These are phyloP conservation scores for Percopsis transmontana DNA, from an alignment of 2,113 vertebrate species.

Conservation along the genomic window DNA sequence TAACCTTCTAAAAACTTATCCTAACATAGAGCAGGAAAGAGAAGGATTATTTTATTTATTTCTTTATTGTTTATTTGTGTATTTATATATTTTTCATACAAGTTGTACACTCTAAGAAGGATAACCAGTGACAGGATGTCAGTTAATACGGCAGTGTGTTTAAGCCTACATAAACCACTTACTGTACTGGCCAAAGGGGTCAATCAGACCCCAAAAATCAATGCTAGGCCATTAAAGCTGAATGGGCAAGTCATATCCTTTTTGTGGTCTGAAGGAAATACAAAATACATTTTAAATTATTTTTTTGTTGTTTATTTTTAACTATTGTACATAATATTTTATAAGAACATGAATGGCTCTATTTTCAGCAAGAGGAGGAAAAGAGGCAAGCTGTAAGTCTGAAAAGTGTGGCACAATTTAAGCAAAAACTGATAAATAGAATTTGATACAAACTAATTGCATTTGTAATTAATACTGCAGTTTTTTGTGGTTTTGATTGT, in stretches of 20 bases:
- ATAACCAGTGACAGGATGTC: slow-evolving; percentile 16
- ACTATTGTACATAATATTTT: not conserved
- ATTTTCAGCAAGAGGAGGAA: slow-evolving; percentile 91
- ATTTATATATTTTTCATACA: not conserved
- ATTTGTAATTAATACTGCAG: slow-evolving; percentile 23
- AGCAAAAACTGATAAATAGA: not conserved
- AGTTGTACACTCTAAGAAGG: not conserved
- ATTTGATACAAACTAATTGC: slow-evolving; percentile 8
- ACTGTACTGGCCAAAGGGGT: slow-evolving; percentile 34
- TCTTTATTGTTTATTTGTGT: too few species aligned
- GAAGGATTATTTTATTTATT: too few species aligned
- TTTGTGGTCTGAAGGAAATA: slow-evolving; percentile 24
- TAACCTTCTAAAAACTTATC: too few species aligned
- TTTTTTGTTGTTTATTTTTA: slow-evolving; percentile 20
- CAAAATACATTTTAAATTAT: slow-evolving; percentile 9
- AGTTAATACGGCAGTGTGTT: slow-evolving; percentile 20
- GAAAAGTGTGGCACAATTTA: slow-evolving; percentile 12
- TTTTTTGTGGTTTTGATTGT: slow-evolving; percentile 35
- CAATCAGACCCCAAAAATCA: slow-evolving; percentile 54
- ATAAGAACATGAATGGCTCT: slow-evolving; percentile 71
- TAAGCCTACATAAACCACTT: slow-evolving; percentile 40
- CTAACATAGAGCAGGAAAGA: too few species aligned
- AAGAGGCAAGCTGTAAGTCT: slow-evolving; percentile 87
- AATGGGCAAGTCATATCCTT: slow-evolving; percentile 35
- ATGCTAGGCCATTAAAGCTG: slow-evolving; percentile 62